These are phyloP conservation scores for Pseudois nayaur DNA, from an alignment of 2,113 vertebrate genomes.

Conservation along the genomic window DNA sequence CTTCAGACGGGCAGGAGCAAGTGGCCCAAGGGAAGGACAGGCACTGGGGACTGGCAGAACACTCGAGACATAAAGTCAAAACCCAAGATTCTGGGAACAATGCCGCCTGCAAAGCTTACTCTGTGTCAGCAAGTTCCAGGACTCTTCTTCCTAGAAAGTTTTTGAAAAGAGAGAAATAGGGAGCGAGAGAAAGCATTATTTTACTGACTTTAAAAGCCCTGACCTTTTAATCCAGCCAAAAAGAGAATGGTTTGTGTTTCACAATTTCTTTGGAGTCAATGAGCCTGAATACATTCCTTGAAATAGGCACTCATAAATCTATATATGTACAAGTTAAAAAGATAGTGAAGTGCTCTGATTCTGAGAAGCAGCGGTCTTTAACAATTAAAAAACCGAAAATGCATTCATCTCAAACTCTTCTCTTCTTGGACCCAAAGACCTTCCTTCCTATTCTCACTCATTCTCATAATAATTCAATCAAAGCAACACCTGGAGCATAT, in stretches of 20 bases:
- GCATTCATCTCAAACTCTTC: background rate
- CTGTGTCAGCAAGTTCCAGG: background rate
- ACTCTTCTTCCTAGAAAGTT: background rate
- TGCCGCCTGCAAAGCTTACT: rapidly evolving
- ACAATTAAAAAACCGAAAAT: background rate
- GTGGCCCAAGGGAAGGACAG: background rate
- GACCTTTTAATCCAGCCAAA: slow-evolving; percentile 27
- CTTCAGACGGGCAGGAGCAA: too few relatives aligned
- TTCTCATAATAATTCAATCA: background rate
- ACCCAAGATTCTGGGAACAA: background rate
- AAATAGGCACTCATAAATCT: background rate
- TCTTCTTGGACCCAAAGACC: background rate
- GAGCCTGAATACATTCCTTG: background rate
- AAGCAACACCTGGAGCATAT: background rate
- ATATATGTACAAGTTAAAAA: background rate
- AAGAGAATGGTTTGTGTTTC: slow-evolving; percentile 4
- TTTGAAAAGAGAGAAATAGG: background rate
- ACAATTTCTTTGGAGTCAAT: slow-evolving; percentile 17
- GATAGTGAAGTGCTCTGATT: background rate
- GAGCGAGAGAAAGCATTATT: background rate
- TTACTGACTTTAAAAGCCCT: slow-evolving; percentile 29
- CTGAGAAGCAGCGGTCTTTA: background rate
- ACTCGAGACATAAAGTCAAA: background rate
- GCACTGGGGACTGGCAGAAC: background rate
- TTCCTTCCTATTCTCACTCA: background rate